phyloP scores from a whole-genome alignment of 2,888 invertebrate species.

The Ophion costatus region DNA sequence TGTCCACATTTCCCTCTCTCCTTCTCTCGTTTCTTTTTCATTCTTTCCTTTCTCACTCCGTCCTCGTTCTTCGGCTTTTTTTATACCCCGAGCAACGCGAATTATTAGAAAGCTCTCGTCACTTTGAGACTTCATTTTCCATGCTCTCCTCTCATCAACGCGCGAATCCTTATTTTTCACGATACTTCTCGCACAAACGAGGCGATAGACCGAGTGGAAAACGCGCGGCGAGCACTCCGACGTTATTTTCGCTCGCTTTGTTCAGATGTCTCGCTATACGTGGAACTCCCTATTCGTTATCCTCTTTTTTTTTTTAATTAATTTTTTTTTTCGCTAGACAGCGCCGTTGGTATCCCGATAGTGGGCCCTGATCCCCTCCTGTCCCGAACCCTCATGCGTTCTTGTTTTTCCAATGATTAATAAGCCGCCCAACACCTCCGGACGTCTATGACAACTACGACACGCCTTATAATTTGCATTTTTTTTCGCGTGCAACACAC shows the following conservation, averaged over 20 bases:
- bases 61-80: background rate
- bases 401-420: constrained; percentile 49
- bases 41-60: background rate
- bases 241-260: constrained; percentile 17
- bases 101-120: constrained; percentile 66
- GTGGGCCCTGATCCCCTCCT: background rate
- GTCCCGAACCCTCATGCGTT: background rate
- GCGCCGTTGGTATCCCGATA: background rate
- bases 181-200: constrained; percentile 38
- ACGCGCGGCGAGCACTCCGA: constrained; percentile 17
- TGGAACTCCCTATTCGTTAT: constrained; percentile 8
- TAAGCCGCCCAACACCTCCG: constrained; percentile 39
- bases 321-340: background rate
- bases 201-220: constrained; percentile 45
- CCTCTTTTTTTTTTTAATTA: constrained; percentile 2
- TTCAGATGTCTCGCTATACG: background rate
- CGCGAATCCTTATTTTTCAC: constrained; percentile 46
- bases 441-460: constrained; percentile 24
- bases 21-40: constrained; percentile 14
- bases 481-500: constrained; percentile 6
- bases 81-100: constrained; percentile 53
- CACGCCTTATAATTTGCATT: constrained; percentile 38
- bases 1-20: constrained; percentile 38
- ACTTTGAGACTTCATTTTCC: constrained; percentile 59
- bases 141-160: constrained; percentile 8